phyloP scores from a whole-genome alignment of 2,888 invertebrate species.

The Cantharis rufa region DNA sequence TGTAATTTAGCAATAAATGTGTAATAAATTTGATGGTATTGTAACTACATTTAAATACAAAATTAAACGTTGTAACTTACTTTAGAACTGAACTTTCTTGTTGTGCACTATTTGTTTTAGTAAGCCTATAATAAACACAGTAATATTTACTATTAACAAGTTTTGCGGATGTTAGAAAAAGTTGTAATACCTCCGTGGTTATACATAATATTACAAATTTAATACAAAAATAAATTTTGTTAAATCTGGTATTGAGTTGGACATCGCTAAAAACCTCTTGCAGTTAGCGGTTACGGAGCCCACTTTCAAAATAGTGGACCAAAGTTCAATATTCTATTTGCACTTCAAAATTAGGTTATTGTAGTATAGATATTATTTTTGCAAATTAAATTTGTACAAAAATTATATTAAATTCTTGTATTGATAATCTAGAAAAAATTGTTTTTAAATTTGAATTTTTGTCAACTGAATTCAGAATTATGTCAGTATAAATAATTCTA shows the following conservation, averaged over 20 bases:
- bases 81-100: not conserved
- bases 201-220: not conserved
- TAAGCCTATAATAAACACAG: not conserved
- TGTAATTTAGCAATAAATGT: not conserved
- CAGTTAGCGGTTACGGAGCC: not conserved
- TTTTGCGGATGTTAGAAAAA: not conserved
- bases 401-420: too few relatives aligned
- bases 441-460: too few relatives aligned
- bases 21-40: not conserved
- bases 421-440: too few relatives aligned
- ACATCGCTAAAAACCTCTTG: not conserved
- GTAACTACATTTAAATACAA: not conserved
- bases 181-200: not conserved
- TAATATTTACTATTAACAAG: not conserved
- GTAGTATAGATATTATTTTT: not conserved
- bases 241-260: not conserved
- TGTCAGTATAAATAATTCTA: too few relatives aligned
- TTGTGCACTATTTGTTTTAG: slow-evolving; percentile 8
- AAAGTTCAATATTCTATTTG: not conserved
- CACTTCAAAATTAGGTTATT: not conserved
- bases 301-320: not conserved
- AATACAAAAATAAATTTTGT: not conserved
- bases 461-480: too few relatives aligned
- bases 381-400: not conserved
- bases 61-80: not conserved